Base-by-base conservation (phyloP, 2,797 vertebrate species). In the Myotis pilosus region DNA sequence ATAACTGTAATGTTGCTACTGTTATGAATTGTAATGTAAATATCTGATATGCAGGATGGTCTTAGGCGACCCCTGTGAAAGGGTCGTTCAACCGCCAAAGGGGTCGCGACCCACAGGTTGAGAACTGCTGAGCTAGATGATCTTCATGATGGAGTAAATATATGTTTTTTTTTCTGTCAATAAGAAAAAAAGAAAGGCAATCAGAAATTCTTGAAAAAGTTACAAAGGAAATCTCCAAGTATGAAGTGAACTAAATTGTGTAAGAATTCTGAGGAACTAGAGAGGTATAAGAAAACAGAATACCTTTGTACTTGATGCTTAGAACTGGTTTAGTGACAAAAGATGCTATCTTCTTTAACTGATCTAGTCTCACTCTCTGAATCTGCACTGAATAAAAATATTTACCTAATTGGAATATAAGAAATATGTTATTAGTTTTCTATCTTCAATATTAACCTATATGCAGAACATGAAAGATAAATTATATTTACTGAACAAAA, bases 121-220 rank as follows among this genome's bases (percentile, higher is more conserved):
- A 44, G 41, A 44, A 44, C 41, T 2, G 9, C 41, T 44, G 41
- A 60, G 41, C 36, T 36, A 13, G 55, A 36, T 76, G 25, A 25
- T 66, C 41, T 95, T 60, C 55, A 25, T 76, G 30, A 49, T 64
- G 9, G 0, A 47, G 2, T 38, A 57, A 89, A 80, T 36, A 10
- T 12, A 36, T 6, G 11, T 68, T 10, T 57, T 57, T 90, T 92
- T n/a, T 68, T 85, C 33, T 72, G 41, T 87, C 47, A 83, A 20
- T 4, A 75, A 91, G 13, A 51, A 90, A 81, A 94, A 95, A 79
- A 82, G 22, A 90, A 94, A 91, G 79, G 22, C 49, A 94, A 69
- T 74, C 78, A 79, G 78, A 92, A 89, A 84, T 78, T 80, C 20
- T 84, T 87, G 12, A 94, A 83, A 85, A 72, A 19, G 30, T 92